These are phyloP conservation scores for Xanthia icteritia DNA, from an alignment of 2,888 invertebrate genomes.

Conservation along the genomic window DNA sequence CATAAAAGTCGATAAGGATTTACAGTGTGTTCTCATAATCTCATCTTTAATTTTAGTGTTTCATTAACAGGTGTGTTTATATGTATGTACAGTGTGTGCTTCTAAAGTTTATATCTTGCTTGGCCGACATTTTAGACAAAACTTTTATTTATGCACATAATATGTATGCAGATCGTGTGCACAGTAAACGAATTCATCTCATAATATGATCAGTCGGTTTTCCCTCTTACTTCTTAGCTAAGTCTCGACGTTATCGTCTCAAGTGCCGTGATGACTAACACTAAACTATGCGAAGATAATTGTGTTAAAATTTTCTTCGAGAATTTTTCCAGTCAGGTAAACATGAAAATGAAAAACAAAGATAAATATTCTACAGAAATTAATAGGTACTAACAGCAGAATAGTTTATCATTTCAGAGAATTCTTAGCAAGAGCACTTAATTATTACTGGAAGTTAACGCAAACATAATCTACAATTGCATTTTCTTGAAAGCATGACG, in stretches of 20 bases:
- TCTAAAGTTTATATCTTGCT: neutral
- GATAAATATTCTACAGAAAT: constrained; percentile 43
- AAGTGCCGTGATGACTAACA: constrained; percentile 32
- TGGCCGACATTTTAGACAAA: neutral
- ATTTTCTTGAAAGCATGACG: constrained; percentile 61
- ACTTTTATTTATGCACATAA: neutral
- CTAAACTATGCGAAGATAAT: constrained; percentile 39
- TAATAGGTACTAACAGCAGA: constrained; percentile 29
- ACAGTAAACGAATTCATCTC: constrained; percentile 26
- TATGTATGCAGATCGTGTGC: constrained; percentile 13
- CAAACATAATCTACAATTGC: constrained; percentile 23
- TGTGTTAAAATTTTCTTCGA: constrained; percentile 33
- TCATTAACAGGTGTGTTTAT: neutral
- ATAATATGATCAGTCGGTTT: constrained; percentile 28
- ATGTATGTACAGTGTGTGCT: neutral
- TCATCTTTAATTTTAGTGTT: constrained; percentile 10
- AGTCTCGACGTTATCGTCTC: neutral
- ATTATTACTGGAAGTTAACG: constrained; percentile 28
- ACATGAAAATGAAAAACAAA: constrained; percentile 50
- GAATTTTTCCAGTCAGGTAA: constrained; percentile 48
- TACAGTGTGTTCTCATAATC: neutral
- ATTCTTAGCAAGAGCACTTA: constrained; percentile 31
- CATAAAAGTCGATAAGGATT: constrained; percentile 33
- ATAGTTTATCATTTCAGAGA: constrained; percentile 46
- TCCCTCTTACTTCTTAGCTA: constrained; percentile 33